Conservation (phyloP, 2,797 vertebrate genomes). For the Microctenopoma lineatum region DNA sequence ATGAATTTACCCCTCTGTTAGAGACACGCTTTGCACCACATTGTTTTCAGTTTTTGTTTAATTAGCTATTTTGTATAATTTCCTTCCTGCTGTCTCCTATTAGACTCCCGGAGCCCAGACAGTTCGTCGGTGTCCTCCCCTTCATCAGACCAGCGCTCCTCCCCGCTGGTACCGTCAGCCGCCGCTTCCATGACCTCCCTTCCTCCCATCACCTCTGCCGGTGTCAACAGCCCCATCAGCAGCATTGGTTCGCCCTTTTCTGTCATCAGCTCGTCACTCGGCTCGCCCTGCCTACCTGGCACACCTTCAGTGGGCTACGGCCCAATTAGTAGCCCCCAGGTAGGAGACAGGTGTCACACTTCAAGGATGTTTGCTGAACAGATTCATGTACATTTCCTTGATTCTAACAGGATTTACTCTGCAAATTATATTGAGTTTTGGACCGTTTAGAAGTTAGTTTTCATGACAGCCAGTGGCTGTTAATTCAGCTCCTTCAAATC, state of each 20-base stretch:
- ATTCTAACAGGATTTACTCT: background rate
- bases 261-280: constrained; percentile 93
- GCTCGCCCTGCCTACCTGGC: constrained; percentile 90
- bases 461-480: no score
- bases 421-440: background rate
- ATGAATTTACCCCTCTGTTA: background rate
- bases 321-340: constrained; percentile 95
- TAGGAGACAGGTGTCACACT: constrained; percentile 56
- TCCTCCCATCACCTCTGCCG: constrained; percentile 75
- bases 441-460: no score
- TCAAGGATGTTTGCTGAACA: background rate
- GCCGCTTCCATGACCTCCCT: constrained; percentile 82
- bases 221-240: constrained; percentile 87
- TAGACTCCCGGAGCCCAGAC: constrained; percentile 92
- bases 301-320: constrained; percentile 91
- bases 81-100: constrained; percentile 4
- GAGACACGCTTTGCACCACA: background rate
- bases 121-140: constrained; percentile 90
- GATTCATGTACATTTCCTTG: background rate
- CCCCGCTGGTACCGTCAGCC: constrained; percentile 77
- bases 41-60: background rate
- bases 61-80: background rate
- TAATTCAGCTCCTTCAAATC: background rate
- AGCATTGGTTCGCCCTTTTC: constrained; percentile 92
- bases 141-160: constrained; percentile 83